Evolutionary conservation across 37 sponge, comb jelly and placozoan genomes (phyloP), one percentile per base, ranked within the genome.

Genomic region (Aphrocallistes beatrix): DNA sequence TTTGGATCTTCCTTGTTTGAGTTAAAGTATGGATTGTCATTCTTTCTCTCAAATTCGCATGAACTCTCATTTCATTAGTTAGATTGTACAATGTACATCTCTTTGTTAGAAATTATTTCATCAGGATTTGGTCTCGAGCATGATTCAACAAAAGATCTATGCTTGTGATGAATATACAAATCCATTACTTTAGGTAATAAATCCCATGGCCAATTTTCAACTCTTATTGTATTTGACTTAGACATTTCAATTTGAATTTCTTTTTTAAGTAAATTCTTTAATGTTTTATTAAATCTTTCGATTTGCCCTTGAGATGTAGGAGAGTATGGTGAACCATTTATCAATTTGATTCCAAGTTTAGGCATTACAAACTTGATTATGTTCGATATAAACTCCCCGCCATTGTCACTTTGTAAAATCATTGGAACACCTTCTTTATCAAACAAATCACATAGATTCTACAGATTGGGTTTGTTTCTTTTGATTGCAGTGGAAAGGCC

Each of bases 121-220:
- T n/a, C n/a, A 60, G 75, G 10, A 21, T 60, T 60, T 21, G 75
- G 75, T 25, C 34, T 60, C 75, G 34, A 60, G 75, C 75, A 28
- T 60, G 75, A 60, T 32, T 60, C 75, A 25, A 60, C 75, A 19
- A 25, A 60, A 25, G 75, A 60, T 30, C 75, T 60, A 60, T 60
- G 75, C 75, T 60, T 19, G 1, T 60, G 10, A 60, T 60, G 34
- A 30, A 60, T 60, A 28, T 60, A 60, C 32, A 42, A 21, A 60
- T 60, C 75, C 75, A 60, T 60, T 60, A 60, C 75, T 28, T 60
- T 28, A 60, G 75, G 75, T 60, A 60, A 60, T 60, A 60, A 25
- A 25, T 60, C 75, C 10, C n/a, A 30, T 19, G 25, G n/a, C 75
- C 75, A 60, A 30, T 60, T 60, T 60, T 60, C 17, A 25, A 60